Conservation (phyloP, 1,140 invertebrate genomes). For the Pissodes strobi region DNA sequence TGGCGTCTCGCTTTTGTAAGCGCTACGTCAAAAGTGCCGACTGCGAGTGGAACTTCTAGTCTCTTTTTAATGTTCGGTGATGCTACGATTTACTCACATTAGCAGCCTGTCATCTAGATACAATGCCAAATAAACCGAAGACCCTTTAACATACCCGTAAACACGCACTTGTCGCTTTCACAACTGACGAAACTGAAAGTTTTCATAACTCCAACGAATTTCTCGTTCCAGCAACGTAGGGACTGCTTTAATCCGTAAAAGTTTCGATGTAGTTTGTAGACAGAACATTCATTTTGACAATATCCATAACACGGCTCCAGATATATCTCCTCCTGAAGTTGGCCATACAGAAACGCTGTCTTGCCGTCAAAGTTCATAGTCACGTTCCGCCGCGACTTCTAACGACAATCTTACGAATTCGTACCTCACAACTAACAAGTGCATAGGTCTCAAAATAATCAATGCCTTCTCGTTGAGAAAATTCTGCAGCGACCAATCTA, state of each 20-base stretch:
- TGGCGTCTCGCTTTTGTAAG: too few relatives aligned
- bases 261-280: constrained; percentile 47
- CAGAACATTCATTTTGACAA: constrained; percentile 26
- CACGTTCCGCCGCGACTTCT: constrained; percentile 30
- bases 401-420: constrained; percentile 40
- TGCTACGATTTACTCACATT: constrained; percentile 1
- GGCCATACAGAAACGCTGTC: constrained; percentile 56
- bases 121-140: not conserved
- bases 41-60: too few relatives aligned
- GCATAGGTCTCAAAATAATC: constrained; percentile 55
- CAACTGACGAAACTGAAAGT: not conserved
- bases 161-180: not conserved
- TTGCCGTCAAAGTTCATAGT: constrained; percentile 49
- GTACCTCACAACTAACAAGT: constrained; percentile 49
- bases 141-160: too few relatives aligned
- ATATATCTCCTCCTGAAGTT: constrained; percentile 54
- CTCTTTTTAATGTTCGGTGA: too few relatives aligned
- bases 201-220: constrained; percentile 26
- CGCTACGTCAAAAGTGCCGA: too few relatives aligned
- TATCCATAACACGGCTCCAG: constrained; percentile 52
- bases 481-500: constrained; percentile 53
- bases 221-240: constrained; percentile 53
- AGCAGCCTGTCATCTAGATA: constrained; percentile 27
- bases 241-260: constrained; percentile 59
- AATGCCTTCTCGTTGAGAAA: constrained; percentile 50